These are phyloP conservation scores for Galaxea fascicularis DNA, from an alignment of 92 coral and sea anemone species.

Conservation along the genomic window DNA sequence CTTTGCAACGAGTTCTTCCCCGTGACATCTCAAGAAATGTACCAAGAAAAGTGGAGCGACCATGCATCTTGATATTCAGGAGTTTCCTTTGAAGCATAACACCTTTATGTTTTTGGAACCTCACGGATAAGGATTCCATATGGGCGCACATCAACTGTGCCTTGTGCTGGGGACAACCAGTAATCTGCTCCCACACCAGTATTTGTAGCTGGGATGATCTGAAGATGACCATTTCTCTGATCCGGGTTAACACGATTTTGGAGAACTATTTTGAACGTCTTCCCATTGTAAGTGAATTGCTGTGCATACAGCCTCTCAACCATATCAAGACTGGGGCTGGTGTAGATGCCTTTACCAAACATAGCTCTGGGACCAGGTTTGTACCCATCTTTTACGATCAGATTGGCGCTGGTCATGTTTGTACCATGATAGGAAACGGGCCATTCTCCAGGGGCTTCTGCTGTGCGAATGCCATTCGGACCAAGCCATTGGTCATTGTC, in stretches of 20 bases:
- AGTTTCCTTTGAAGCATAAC: neutral
- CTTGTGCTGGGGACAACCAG: conserved; percentile 68
- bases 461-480: conserved; percentile 69
- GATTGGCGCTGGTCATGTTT: conserved; percentile 11
- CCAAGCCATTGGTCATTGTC: conserved; percentile 71
- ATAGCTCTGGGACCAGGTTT: conserved; percentile 34
- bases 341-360: conserved; percentile 69
- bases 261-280: conserved; percentile 66
- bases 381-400: conserved; percentile 55
- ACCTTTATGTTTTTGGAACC: conserved; percentile 8
- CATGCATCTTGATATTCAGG: neutral
- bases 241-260: conserved; percentile 80
- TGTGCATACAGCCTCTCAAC: conserved; percentile 56
- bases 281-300: conserved; percentile 55
- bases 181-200: conserved; percentile 65
- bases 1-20: neutral
- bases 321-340: conserved; percentile 72
- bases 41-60: neutral
- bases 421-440: conserved; percentile 85
- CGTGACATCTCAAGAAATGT: neutral
- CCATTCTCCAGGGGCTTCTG: conserved; percentile 68
- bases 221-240: conserved; percentile 28
- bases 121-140: conserved; percentile 71
- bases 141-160: conserved; percentile 62
- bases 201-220: conserved; percentile 52